A percentile compares a stretch with the other conserved stretches of the same genome.
These are phyloP conservation scores for Atlantisia rogersi DNA, from an alignment of 2,113 vertebrate genomes.

Conservation along the genomic window DNA sequence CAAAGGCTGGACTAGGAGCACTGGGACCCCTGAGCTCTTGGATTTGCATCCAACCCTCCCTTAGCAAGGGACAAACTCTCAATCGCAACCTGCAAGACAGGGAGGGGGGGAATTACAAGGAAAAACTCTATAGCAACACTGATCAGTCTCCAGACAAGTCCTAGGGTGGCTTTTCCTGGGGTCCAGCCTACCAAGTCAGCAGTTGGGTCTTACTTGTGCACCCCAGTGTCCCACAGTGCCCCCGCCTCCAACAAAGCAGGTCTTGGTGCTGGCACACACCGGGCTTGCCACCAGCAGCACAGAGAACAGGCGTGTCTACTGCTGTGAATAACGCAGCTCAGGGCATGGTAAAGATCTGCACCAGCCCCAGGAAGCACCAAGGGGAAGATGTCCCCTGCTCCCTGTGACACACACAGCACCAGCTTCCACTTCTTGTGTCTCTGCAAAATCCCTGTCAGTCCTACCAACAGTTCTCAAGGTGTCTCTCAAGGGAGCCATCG, in stretches of 20 bases:
- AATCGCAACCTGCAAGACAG: neutral
- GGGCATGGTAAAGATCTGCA: neutral
- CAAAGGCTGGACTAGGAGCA: neutral
- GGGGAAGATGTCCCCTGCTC: neutral
- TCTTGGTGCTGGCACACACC: neutral
- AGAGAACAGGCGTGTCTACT: neutral
- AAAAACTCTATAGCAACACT: neutral
- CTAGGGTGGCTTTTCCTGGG: neutral
- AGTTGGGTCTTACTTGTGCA: neutral
- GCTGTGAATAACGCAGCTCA: neutral
- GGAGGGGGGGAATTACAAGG: neutral
- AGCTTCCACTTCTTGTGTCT: neutral
- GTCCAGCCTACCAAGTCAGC: neutral
- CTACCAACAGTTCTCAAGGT: neutral
- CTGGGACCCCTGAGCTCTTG: neutral
- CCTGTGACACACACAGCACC: fast-evolving
- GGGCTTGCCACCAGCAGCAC: neutral
- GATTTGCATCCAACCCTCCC: neutral
- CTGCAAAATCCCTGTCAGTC: neutral
- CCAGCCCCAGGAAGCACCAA: neutral
- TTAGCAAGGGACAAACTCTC: fast-evolving
- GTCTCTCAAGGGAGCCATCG: neutral
- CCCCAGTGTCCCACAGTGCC: neutral
- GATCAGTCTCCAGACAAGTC: neutral
- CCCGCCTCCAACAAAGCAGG: neutral